Evolutionary conservation across 64 coral and sea anemone genomes (phyloP).

Genomic region (Stylophora pistillata): DNA sequence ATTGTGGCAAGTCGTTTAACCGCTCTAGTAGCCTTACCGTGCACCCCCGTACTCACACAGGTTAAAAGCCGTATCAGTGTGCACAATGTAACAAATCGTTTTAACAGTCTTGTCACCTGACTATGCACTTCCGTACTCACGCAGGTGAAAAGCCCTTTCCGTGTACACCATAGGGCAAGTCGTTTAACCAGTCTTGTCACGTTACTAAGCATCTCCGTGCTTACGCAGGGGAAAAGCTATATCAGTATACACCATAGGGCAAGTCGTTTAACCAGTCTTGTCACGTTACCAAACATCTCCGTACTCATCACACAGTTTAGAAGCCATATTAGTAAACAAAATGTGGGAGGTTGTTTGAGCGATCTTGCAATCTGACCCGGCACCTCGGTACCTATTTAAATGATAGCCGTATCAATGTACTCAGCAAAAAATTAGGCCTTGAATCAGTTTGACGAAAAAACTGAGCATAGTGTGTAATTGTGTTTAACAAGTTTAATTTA

Average conservation of each 20-base stretch:
- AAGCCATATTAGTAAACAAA: too few species aligned
- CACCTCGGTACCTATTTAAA: too few species aligned
- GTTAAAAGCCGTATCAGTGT: not conserved
- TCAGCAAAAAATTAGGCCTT: too few species aligned
- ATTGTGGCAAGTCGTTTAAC: not conserved
- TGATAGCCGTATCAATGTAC: too few species aligned
- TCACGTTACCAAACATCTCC: not conserved
- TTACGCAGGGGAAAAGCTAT: not conserved
- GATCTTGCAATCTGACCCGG: too few species aligned
- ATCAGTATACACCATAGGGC: not conserved
- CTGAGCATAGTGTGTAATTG: too few species aligned
- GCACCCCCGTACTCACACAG: conserved; percentile 3
- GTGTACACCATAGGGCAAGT: not conserved
- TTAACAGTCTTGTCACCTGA: not conserved
- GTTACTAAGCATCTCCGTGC: not conserved
- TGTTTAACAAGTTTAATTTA: too few species aligned
- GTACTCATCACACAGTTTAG: not conserved
- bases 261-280: not conserved
- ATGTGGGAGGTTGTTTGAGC: too few species aligned
- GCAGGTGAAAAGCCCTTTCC: not conserved
- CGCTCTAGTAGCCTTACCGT: not conserved
- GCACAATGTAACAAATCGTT: not conserved
- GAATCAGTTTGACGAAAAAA: too few species aligned
- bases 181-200: not conserved
- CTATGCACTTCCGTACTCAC: not conserved